Evolutionary conservation across 2,113 vertebrate genomes (phyloP).

Genomic region (Chloropsis cyanopogon): DNA sequence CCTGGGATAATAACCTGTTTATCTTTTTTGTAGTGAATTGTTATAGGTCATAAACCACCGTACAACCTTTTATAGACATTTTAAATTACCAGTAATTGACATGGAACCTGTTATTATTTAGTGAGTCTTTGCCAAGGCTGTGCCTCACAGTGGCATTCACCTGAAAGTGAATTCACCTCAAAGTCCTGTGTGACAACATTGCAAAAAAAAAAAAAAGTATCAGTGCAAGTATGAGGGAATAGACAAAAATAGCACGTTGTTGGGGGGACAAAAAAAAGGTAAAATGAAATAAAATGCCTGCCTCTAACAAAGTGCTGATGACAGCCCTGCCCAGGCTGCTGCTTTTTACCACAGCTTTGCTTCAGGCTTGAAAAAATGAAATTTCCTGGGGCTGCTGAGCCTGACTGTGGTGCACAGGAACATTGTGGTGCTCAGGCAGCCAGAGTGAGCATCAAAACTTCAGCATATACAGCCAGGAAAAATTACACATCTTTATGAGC

Average conservation of each 20-base stretch:
- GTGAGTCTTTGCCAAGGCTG: background rate
- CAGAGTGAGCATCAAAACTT: background rate
- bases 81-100: background rate
- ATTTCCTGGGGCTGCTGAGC: background rate
- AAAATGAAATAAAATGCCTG: background rate
- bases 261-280: background rate
- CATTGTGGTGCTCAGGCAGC: background rate
- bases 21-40: background rate
- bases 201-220: background rate
- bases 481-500: background rate
- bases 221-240: background rate
- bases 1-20: background rate
- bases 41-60: background rate
- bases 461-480: background rate
- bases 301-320: background rate
- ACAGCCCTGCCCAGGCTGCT: background rate
- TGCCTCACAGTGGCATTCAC: background rate
- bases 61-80: background rate
- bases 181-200: background rate
- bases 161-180: background rate
- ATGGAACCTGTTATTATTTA: background rate
- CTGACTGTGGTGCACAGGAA: background rate
- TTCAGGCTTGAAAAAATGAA: background rate
- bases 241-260: background rate
- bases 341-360: background rate